Evolutionary conservation across 1,140 invertebrate genomes (phyloP).

Genomic region (Drosophila auraria): DNA sequence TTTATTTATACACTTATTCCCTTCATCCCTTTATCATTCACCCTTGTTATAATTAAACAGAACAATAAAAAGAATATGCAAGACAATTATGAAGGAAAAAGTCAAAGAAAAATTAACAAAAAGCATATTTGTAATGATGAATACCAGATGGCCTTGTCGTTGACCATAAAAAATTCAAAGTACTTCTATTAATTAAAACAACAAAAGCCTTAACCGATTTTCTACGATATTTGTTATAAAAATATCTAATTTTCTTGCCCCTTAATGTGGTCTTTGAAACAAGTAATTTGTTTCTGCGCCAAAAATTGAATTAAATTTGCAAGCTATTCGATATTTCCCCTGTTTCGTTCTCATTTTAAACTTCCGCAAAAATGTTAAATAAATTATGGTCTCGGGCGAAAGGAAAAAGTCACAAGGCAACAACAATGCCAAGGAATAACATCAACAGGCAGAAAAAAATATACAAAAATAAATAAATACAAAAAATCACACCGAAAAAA

Average conservation of each 20-base stretch:
- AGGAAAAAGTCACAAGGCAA: slow-evolving; percentile 17
- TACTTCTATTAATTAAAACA: background rate
- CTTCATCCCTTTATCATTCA: no score
- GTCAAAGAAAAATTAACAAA: no score
- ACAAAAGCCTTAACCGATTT: background rate
- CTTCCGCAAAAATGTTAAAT: slow-evolving; percentile 63
- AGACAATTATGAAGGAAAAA: background rate
- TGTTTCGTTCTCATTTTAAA: slow-evolving; percentile 40
- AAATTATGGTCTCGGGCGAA: slow-evolving; percentile 56
- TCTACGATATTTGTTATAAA: background rate
- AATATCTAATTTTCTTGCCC: background rate
- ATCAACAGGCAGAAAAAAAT: slow-evolving; percentile 26
- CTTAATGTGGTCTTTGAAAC: no score
- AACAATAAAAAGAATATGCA: background rate
- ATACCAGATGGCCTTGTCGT: background rate
- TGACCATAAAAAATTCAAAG: background rate
- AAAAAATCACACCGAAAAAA: slow-evolving; percentile 15
- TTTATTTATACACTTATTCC: slow-evolving; percentile 8
- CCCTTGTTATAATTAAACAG: background rate
- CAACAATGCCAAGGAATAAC: slow-evolving; percentile 41
- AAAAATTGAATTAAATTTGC: slow-evolving; percentile 22
- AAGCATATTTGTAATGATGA: background rate
- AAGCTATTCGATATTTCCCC: slow-evolving; percentile 17
- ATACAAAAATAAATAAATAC: slow-evolving; percentile 16
- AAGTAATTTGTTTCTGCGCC: background rate